Percentiles rank a stretch among this genome's conserved stretches.
Conservation (phyloP, 2,888 invertebrate species). For the Exocentrus adspersus region DNA sequence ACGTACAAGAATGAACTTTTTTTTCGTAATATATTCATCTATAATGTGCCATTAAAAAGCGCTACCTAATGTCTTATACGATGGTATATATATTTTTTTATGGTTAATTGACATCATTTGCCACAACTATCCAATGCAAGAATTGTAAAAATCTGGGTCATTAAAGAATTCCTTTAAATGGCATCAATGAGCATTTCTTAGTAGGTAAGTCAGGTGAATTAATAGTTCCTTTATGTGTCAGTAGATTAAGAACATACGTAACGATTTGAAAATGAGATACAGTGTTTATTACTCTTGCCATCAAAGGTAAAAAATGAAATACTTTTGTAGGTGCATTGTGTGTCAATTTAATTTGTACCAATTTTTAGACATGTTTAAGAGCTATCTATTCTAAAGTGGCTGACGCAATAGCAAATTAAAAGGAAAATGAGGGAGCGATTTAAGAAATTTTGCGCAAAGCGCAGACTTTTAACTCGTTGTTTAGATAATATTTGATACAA, state of each 20-base stretch:
- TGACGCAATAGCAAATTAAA: no score
- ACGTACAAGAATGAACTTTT: neutral
- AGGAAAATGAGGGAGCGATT: no score
- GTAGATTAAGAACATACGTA: constrained; percentile 14
- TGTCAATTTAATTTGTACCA: no score
- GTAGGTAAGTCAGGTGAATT: constrained; percentile 25
- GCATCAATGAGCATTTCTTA: constrained; percentile 30
- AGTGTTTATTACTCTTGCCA: no score
- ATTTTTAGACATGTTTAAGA: no score
- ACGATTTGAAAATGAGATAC: no score
- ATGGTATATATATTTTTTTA: constrained; percentile 17
- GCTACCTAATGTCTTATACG: neutral
- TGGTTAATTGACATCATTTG: constrained; percentile 39
- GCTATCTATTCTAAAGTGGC: no score
- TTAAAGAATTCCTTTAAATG: constrained; percentile 35
- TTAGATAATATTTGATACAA: no score
- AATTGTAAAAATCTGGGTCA: constrained; percentile 42
- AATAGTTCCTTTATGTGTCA: constrained; percentile 28
- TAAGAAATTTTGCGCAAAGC: no score
- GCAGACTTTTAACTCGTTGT: no score
- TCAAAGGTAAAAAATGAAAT: no score
- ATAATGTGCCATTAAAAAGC: constrained; percentile 10
- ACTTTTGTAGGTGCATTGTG: no score
- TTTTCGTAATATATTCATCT: constrained; percentile 9
- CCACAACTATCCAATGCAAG: constrained; percentile 34